These are phyloP conservation scores for Agapetus fuscipes DNA, from an alignment of 2,888 invertebrate genomes.

Conservation along the genomic window DNA sequence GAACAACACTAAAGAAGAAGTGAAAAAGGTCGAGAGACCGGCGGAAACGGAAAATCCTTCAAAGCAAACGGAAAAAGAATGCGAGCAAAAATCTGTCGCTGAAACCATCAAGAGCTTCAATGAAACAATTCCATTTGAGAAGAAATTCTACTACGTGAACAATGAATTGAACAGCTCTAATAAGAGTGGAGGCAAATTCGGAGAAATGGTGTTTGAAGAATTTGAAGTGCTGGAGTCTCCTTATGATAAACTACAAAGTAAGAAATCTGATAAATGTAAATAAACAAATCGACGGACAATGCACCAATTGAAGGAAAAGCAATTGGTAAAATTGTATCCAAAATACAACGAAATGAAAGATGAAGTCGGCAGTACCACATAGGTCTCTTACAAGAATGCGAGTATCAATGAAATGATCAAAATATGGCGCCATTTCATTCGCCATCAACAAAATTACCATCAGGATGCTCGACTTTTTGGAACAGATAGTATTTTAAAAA, in stretches of 20 bases:
- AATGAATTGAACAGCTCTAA: constrained; percentile 41
- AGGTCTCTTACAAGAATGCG: no score
- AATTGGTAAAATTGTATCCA: no score
- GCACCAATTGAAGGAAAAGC: no score
- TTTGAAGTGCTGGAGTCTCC: constrained; percentile 58
- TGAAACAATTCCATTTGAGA: constrained; percentile 37
- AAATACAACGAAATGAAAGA: no score
- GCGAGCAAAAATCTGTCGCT: constrained; percentile 15
- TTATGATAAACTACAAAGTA: constrained; percentile 50
- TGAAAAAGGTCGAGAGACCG: constrained; percentile 3
- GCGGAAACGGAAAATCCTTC: no score
- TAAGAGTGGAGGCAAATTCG: constrained; percentile 55
- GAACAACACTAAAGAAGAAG: constrained; percentile 1
- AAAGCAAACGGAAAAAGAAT: constrained; percentile 1
- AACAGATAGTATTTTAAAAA: no score
- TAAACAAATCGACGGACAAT: no score
- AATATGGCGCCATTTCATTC: no score
- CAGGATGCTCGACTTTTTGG: no score
- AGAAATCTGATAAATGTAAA: constrained; percentile 32
- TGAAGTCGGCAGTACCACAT: no score
- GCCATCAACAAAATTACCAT: no score
- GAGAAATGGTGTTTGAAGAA: constrained; percentile 80
- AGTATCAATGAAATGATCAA: no score
- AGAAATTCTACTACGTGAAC: constrained; percentile 53
- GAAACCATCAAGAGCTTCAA: constrained; percentile 22